A percentile compares a stretch with the other conserved stretches of the same genome.
phyloP scores from a whole-genome alignment of 2,888 invertebrate species.

The Scaptomyza cyrtandrae region DNA sequence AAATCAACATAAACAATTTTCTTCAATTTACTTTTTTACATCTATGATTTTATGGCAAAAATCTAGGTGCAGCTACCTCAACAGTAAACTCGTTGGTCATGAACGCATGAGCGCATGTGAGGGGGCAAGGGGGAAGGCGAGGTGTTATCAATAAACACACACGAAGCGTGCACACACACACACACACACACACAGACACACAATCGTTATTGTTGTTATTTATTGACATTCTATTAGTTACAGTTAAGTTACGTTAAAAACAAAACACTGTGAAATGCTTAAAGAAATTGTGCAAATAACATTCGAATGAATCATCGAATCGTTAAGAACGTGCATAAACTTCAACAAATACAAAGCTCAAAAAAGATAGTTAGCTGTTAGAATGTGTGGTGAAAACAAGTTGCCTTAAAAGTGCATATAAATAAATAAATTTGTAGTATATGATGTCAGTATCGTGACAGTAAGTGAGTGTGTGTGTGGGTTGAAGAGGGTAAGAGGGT shows the following conservation, averaged over 20 bases:
- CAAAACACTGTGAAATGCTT: slow-evolving; percentile 12
- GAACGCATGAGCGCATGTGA: neutral
- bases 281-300: slow-evolving; percentile 7
- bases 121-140: neutral
- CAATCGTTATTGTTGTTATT: slow-evolving; percentile 36
- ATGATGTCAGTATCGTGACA: slow-evolving; percentile 69
- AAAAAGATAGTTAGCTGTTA: slow-evolving; percentile 47
- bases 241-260: slow-evolving; percentile 35
- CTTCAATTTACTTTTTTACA: slow-evolving; percentile 8
- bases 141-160: neutral
- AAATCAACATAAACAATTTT: slow-evolving; percentile 28
- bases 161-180: slow-evolving; percentile 13
- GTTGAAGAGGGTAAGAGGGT: too few species aligned
- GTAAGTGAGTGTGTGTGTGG: too few species aligned
- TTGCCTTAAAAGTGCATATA: slow-evolving; percentile 75
- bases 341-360: slow-evolving; percentile 23
- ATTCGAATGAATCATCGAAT: slow-evolving; percentile 41
- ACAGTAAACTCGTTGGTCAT: slow-evolving; percentile 37
- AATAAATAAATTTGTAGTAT: slow-evolving; percentile 60
- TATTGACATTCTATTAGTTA: slow-evolving; percentile 61
- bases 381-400: slow-evolving; percentile 19
- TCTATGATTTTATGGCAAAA: slow-evolving; percentile 2
- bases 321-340: slow-evolving; percentile 10
- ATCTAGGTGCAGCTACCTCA: slow-evolving; percentile 44
- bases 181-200: slow-evolving; percentile 9